Base-by-base conservation (phyloP, 1,140 invertebrate species). In the Meloidogyne floridensis region DNA sequence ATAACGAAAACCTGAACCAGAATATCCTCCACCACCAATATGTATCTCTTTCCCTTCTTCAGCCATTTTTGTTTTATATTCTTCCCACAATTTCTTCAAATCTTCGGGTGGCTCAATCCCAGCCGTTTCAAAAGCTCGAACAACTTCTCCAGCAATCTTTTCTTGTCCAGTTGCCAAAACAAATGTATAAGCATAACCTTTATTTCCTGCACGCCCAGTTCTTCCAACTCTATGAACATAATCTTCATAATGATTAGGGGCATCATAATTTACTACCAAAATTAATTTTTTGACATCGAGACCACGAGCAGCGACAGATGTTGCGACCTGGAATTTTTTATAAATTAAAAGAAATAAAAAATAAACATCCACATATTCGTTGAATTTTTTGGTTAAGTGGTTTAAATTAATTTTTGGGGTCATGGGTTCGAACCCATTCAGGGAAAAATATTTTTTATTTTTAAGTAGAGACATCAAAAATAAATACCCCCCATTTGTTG, bases 211-310 rank as follows among this genome's bases (percentile, higher is more conserved):
- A 73, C 98, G 91, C 47, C 93, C 93, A 15, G 93, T 93, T 54
- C 93, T 91, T 9, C 97, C 97, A 91, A 96, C 98, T 87, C 98
- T 92, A 91, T 99, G 98, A 10, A 99, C 97, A 91, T 99, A 99
- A 91, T 99, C 98, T 92, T 99, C 98, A 90, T 99, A 99, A 91
- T 99, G 98, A 92, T 99, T 99, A 0, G 98, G 98, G 90, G 96
- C 98, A 91, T 99, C 97, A 91, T 98, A 99, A 91, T 99, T 99
- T 0, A 99, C 94, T 2, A 99, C 98, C 2, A 99, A 91, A 84
- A 98, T 97, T 3, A 99, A 92, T 87, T 99, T 95, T 90, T 98
- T 98, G 0, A 99, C 97, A 91, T 99, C 98, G 8, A 99, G 92
- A 0, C 98, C 98, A 83, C 98, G 92, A 0, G 97, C 97, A 10